Percentiles rank a stretch among this genome's conserved stretches.
These are phyloP conservation scores for Lepisosteus oculatus DNA, from an alignment of 2,113 vertebrate genomes.

Conservation along the genomic window DNA sequence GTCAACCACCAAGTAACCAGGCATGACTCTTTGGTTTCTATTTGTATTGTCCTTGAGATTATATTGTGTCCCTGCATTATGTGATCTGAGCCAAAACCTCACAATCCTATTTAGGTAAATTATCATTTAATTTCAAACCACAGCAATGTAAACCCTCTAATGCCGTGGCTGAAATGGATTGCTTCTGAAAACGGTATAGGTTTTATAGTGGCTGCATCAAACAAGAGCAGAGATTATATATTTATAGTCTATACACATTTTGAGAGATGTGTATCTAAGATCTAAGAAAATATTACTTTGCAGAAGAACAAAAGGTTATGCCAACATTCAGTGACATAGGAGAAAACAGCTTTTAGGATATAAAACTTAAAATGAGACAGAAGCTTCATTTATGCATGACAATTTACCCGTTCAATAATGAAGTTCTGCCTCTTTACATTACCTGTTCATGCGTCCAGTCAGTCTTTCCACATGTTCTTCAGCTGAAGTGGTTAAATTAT, in stretches of 20 bases:
- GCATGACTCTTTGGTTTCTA: slow-evolving; percentile 6
- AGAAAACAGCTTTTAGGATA: too few relatives aligned
- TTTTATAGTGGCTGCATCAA: slow-evolving; percentile 5
- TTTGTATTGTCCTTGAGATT: slow-evolving; percentile 46
- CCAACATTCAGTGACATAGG: too few relatives aligned
- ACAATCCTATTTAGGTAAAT: slow-evolving; percentile 51
- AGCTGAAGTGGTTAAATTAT: too few relatives aligned
- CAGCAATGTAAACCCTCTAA: slow-evolving; percentile 32
- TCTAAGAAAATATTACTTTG: too few relatives aligned
- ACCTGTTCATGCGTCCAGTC: too few relatives aligned
- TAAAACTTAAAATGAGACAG: too few relatives aligned
- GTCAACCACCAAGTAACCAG: neutral
- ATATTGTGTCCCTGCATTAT: slow-evolving; percentile 37
- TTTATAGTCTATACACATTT: neutral
- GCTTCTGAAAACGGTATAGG: slow-evolving; percentile 29
- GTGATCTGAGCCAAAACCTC: slow-evolving; percentile 40
- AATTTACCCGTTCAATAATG: too few relatives aligned
- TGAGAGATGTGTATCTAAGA: too few relatives aligned
- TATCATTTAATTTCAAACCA: slow-evolving; percentile 29
- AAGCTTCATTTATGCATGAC: too few relatives aligned
- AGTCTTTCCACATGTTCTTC: too few relatives aligned
- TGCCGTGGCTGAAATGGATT: slow-evolving; percentile 29
- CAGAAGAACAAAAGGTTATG: too few relatives aligned
- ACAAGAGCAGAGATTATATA: neutral
- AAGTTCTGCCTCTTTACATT: too few relatives aligned